These are phyloP conservation scores for Riparia riparia DNA, from an alignment of 2,113 vertebrate species.

Conservation along the genomic window DNA sequence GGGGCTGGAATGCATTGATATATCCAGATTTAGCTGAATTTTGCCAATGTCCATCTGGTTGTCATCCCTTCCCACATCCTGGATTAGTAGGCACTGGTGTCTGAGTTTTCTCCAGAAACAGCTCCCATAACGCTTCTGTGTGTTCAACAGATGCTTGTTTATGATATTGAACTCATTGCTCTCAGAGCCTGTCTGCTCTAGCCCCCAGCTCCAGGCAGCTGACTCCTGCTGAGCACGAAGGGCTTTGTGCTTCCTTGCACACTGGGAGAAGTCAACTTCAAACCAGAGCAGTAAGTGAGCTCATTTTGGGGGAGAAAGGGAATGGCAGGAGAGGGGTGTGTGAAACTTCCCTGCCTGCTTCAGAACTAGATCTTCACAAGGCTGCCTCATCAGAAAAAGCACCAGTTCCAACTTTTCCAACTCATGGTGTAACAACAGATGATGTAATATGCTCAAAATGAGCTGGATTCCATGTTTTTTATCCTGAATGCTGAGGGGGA, in stretches of 20 bases:
- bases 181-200: background rate
- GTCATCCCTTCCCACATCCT: background rate
- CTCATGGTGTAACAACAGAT: background rate
- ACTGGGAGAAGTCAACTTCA: background rate
- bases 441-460: background rate
- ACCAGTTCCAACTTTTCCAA: background rate
- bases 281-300: background rate
- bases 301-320: background rate
- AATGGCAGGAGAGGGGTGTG: background rate
- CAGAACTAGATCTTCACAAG: background rate
- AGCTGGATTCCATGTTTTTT: background rate
- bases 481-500: background rate
- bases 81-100: background rate
- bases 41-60: background rate
- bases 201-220: background rate
- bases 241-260: background rate
- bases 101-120: background rate
- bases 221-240: background rate
- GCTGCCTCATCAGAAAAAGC: background rate
- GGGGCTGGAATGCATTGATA: background rate
- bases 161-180: background rate
- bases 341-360: background rate
- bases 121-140: background rate
- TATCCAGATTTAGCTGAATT: background rate
- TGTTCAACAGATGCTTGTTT: background rate